phyloP scores from a whole-genome alignment of 2,797 vertebrate species.

The Eurystomus glaucurus region DNA sequence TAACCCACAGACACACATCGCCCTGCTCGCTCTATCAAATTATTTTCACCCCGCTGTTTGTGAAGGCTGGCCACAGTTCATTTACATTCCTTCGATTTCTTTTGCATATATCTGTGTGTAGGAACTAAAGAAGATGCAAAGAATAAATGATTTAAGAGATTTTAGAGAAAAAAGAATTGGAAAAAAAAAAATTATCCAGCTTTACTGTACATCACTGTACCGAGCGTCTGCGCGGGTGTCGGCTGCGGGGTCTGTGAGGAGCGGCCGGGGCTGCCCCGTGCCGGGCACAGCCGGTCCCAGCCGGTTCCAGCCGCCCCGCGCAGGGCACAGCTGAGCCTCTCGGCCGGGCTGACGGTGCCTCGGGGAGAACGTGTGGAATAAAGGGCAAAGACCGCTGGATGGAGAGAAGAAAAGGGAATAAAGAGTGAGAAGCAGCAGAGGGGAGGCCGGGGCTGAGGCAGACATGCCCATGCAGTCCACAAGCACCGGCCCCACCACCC shows the following conservation, averaged over 20 bases:
- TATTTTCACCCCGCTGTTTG: fast-evolving
- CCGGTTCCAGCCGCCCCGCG: fast-evolving
- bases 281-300: background rate
- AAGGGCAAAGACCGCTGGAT: background rate
- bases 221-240: fast-evolving
- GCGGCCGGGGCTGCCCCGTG: background rate
- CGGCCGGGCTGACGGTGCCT: background rate
- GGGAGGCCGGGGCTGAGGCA: fast-evolving
- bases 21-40: fast-evolving
- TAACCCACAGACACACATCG: fast-evolving
- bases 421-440: fast-evolving
- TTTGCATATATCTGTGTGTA: fast-evolving
- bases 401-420: fast-evolving
- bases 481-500: background rate
- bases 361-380: fast-evolving
- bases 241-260: too few species aligned
- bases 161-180: background rate
- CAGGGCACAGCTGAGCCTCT: background rate
- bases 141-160: background rate
- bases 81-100: too few species aligned
- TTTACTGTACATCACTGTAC: fast-evolving
- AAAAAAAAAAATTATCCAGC: background rate
- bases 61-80: background rate
- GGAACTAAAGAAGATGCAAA: background rate
- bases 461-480: background rate